Conservation (phyloP, 2,113 vertebrate species). For the Neodontobutis hainanensis region DNA sequence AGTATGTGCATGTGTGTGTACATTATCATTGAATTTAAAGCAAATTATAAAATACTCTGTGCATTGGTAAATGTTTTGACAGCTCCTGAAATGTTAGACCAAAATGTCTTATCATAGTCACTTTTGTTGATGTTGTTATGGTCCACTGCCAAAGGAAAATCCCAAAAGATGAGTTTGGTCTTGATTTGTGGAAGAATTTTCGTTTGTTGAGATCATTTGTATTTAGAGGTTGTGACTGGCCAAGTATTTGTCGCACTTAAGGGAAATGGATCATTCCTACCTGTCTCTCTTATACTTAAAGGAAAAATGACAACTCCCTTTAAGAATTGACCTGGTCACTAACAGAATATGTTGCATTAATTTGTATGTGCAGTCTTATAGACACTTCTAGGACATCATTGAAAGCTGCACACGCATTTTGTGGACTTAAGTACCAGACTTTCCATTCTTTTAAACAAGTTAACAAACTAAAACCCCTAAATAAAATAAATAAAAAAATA, state of each 20-base stretch:
- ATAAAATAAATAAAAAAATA: too few species aligned
- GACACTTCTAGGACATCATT: too few species aligned
- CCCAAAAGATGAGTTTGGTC: neutral
- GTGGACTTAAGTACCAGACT: too few species aligned
- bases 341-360: too few species aligned
- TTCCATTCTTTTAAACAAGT: too few species aligned
- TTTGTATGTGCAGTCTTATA: too few species aligned
- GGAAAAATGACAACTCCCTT: too few species aligned
- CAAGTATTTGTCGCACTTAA: slow-evolving; percentile 3
- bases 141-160: neutral
- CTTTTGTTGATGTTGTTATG: slow-evolving; percentile 1
- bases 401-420: too few species aligned
- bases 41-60: neutral
- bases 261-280: neutral
- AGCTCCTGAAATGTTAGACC: neutral
- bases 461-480: too few species aligned
- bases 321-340: too few species aligned
- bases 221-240: neutral
- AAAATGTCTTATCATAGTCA: neutral
- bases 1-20: neutral
- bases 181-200: neutral
- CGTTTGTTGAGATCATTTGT: neutral
- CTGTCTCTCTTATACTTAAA: too few species aligned
- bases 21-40: neutral
- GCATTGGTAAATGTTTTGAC: neutral